Base-by-base conservation (phyloP, 2,113 vertebrate species). In the Salvelinus alpinus region DNA sequence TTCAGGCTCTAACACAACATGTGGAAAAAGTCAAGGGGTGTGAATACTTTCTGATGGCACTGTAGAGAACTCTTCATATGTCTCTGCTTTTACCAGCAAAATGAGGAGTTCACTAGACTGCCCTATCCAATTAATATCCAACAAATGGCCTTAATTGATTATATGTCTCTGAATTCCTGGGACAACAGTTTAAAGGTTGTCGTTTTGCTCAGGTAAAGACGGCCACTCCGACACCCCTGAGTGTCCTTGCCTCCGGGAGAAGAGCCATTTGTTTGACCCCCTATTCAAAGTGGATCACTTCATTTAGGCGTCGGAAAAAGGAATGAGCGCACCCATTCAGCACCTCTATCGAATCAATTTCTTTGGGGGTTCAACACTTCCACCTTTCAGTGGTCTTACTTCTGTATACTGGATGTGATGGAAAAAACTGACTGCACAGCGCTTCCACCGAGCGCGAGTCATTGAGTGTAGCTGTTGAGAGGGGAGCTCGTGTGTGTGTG, bases 241-340 rank as follows among this genome's bases (percentile, higher is more conserved):
- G 59, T 84, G 87, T 83, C 82, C 76, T 86, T 86, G 87, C 87
- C 85, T 86, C 31, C 2, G 82, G 83, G 78, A 84, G 73, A 70
- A 34, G 62, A 64, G 78, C 84, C 90, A 87, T 90, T 88, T 92
- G 90, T 80, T 85, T 88, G 78, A 86, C 85, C 81, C 79, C 38
- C 72, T 73, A 14, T 76, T 84, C 64, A 88, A 83, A 89, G 73
- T 84, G 74, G 87, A 86, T 84, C 83, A 79, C 76, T 80, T 85
- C 27, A 77, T 78, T 82, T 77, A 70, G 80, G 78, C 73, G 77
- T 78, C 47, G 34, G 64, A 71, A 67, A 86, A 75, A 69, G 73
- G 34, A 74, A 73, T 64, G 31, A 72, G 14, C 11, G 34, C 69
- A 13, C 16, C 12, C 67, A 72, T 60, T 67, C 69, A 6, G 14